phyloP scores from a whole-genome alignment of 1,140 invertebrate genomes.

The Phthorimaea operculella region DNA sequence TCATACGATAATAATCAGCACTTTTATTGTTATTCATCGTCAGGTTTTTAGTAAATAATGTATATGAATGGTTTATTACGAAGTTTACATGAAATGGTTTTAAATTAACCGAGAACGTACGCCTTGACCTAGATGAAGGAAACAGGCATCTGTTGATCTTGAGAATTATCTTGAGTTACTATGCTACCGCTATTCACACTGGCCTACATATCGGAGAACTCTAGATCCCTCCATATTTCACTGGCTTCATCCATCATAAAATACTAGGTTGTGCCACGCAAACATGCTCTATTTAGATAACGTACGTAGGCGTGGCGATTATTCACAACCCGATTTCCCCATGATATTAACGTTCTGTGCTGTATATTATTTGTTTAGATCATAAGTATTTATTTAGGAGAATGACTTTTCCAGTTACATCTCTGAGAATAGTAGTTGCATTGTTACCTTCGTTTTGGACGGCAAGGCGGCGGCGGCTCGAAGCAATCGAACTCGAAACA shows the following conservation, averaged over 20 bases:
- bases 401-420: too few relatives aligned
- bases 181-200: not conserved
- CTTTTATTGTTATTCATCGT: too few relatives aligned
- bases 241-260: not conserved
- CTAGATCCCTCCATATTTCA: not conserved
- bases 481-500: too few relatives aligned
- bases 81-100: not conserved
- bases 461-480: too few relatives aligned
- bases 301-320: not conserved
- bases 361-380: too few relatives aligned
- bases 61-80: too few relatives aligned
- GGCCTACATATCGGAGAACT: not conserved
- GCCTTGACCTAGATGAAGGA: slow-evolving; percentile 28
- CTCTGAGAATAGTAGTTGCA: too few relatives aligned
- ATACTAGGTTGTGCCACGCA: not conserved
- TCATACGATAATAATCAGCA: too few relatives aligned
- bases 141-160: not conserved
- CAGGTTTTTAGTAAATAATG: too few relatives aligned
- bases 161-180: not conserved
- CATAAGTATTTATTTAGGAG: too few relatives aligned
- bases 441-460: too few relatives aligned
- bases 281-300: not conserved
- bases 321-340: not conserved
- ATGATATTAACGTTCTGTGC: too few relatives aligned
- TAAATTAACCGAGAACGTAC: not conserved